phyloP scores from a whole-genome alignment of 1,140 invertebrate species.

The Lysiphlebus fabarum region DNA sequence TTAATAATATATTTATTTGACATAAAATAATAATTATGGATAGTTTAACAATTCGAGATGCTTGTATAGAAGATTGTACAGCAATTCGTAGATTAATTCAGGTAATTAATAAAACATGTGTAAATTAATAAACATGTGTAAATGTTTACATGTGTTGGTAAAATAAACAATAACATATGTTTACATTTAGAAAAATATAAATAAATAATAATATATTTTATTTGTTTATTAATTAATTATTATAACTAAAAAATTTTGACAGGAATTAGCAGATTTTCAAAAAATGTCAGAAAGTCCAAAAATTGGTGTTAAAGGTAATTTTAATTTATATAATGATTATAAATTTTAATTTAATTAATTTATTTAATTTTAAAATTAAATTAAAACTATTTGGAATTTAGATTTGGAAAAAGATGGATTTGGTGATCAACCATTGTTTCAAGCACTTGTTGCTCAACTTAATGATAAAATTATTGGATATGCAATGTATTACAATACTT shows the following conservation, averaged over 20 bases:
- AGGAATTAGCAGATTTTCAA: constrained; percentile 80
- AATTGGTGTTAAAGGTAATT: constrained; percentile 57
- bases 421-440: constrained; percentile 63
- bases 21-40: not conserved
- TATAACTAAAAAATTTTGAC: not conserved
- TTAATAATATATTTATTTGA: too few relatives aligned
- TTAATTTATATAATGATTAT: too few relatives aligned
- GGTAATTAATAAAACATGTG: constrained; percentile 31
- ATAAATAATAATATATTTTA: too few relatives aligned
- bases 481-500: constrained; percentile 71
- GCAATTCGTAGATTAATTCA: constrained; percentile 54
- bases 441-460: constrained; percentile 64
- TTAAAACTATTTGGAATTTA: too few relatives aligned
- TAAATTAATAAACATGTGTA: constrained; percentile 3
- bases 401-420: constrained; percentile 71
- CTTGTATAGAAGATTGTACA: constrained; percentile 51
- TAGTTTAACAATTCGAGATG: constrained; percentile 43
- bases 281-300: constrained; percentile 72
- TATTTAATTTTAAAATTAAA: too few relatives aligned
- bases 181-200: too few relatives aligned
- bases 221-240: not conserved
- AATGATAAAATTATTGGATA: constrained; percentile 62
- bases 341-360: too few relatives aligned
- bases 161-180: too few relatives aligned
- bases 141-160: too few relatives aligned